Base-by-base conservation (phyloP, 2,797 vertebrate genomes). In the Acanthurus leucopareius region DNA sequence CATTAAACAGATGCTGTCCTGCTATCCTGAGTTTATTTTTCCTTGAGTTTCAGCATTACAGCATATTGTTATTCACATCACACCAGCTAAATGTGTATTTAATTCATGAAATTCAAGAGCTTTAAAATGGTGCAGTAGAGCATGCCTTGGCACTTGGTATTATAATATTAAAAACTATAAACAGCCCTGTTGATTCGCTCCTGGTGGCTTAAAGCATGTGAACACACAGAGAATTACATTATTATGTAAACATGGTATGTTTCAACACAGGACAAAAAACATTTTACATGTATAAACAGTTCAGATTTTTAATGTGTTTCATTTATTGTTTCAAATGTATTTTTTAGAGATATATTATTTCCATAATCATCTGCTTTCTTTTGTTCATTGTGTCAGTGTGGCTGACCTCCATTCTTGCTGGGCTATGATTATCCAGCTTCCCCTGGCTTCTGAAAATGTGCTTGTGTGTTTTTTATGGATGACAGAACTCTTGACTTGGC, bases 401-500 rank as follows among this genome's bases (percentile, higher is more conserved):
- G 2, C 69, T 80, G 85, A 74, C 77, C 80, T 87, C 69, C 45
- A 20, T 66, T 70, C 38, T 20, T 60, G 35, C 64, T 77, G 71
- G 63, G 14, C 73, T 84, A 22, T 85, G 71, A 45, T 80, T 82
- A 75, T 44, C 75, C 57, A 67, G 86, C 80, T 78, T 56, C 73
- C 75, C 38, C 71, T 59, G 6, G 16, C 67, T 73, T 17, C 77
- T 77, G 71, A 78, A 84, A 86, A 86, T 88, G 75, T 86, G 86
- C 49, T 54, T 69, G 35, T 87, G 85, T 87, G 73, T 84, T 86
- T 40, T 84, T 83, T 73, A 69, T 77, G 85, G 77, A 82, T 73
- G 89, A 86, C 83, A 87, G 82, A 92, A 86, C 89, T 86, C 75
- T 89, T 85, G 82, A 90, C 89, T 88, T 91, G 84, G 87, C 89